Base-by-base conservation (phyloP, 2,888 invertebrate genomes). In the Miltochrista miniata region DNA sequence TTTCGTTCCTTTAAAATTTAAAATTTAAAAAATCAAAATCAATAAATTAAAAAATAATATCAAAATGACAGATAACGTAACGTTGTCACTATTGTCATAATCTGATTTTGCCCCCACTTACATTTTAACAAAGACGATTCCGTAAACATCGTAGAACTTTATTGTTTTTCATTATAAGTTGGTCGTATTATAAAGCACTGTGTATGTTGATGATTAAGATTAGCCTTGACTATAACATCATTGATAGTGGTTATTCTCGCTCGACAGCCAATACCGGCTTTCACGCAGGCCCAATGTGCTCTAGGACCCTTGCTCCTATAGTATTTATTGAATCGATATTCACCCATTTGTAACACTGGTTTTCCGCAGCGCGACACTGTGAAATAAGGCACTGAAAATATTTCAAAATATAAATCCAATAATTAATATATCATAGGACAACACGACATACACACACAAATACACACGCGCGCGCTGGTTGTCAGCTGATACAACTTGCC, bases 191-290 rank as follows among this genome's bases (percentile, higher is more conserved):
- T 15, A 13, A 13, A 24, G 12, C 24, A n/a, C 33, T 50, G 12
- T 42, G 51, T n/a, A n/a, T 64, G 61, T 14, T 48, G 54, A 45
- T 69, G 76, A 7, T 48, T 31, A 48, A 59, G 37, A 7, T 51
- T 47, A 3, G 41, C 37, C 33, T 56, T 68, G 7, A 78, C 39
- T 10, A 83, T 68, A 7, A 52, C 50, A 35, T 72, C 54, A 9
- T 72, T 48, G 2, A 66, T 38, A 0, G 83, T 82, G 24, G 62
- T 61, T 30, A 81, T 42, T 12, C 52, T 64, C 4, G 81, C 81
- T 13, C 63, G 59, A 48, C 83, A 83, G 1, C 76, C 74, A 1
- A 7, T 7, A 29, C 61, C 42, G 1, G 54, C 54, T 46, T 49
- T 70, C 3, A 59, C 58, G 50, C 79, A 79, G 7, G 57, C 40